Evolutionary conservation across 2,888 invertebrate species (phyloP), one percentile per base, ranked within the genome.

Genomic region (Scaptomyza parva): DNA sequence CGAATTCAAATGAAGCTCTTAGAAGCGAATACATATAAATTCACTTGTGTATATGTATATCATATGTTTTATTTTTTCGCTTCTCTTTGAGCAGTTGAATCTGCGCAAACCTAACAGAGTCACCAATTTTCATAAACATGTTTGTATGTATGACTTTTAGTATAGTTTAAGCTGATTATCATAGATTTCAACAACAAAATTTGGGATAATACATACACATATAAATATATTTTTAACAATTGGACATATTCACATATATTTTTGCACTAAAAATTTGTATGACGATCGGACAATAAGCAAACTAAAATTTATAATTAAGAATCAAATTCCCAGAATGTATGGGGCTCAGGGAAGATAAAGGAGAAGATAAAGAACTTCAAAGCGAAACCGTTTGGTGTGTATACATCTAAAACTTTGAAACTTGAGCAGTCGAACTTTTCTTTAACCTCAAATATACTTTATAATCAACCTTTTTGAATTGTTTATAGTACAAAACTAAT

Each of bases 241-340:
- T 24, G 11, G 44, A 3, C 14, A 11, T 26, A n/a, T 17, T 26
- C 11, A 44, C 7, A 26, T 44, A 26, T 43, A 14, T 44, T 7
- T 18, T 17, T 28, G 45, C 12, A 12, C 30, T 18, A 9, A n/a
- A 8, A 30, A 30, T 47, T 47, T 47, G 18, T 18, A 30, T 9
- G 30, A 47, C 30, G 30, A 47, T 47, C 18, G 30, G 18, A 30
- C 30, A 47, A 47, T 30, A 30, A 47, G 20, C 18, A 18, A 17
- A 37, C 37, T 9, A 37, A 14, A 35, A 35, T 30, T 30, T 7
- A 44, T 44, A 12, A 12, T 45, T 11, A 26, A 45, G 8, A 5
- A 28, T 17, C 12, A 45, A 8, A 26, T 12, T 17, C 14, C 2
- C 24, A 11, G 24, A 5, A 14, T 24, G 18, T 18, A 7, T 26